Conservation (phyloP, 1,140 invertebrate species). For the Drosophila pandora region DNA sequence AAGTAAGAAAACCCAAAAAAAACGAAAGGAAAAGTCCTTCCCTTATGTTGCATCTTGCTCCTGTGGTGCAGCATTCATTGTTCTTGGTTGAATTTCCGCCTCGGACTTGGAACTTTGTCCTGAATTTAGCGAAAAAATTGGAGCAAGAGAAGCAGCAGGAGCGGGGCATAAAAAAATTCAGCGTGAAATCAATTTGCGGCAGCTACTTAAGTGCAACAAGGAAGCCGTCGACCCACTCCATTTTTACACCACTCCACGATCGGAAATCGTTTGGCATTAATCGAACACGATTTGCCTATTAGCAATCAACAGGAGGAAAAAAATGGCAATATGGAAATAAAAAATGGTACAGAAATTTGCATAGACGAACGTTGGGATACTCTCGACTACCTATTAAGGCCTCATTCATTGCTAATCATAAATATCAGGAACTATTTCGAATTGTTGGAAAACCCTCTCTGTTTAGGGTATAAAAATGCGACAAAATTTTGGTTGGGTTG, state of each 20-base stretch:
- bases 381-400: background rate
- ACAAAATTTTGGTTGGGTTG: conserved; percentile 41
- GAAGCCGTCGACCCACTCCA: conserved; percentile 46
- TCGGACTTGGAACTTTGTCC: conserved; percentile 26
- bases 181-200: conserved; percentile 81
- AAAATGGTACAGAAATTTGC: background rate
- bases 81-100: conserved; percentile 27
- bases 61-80: conserved; percentile 53
- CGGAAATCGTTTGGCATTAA: conserved; percentile 56
- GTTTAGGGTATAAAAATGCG: conserved; percentile 29
- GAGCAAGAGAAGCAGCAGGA: conserved; percentile 46
- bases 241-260: conserved; percentile 38
- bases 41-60: conserved; percentile 29
- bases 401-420: no score
- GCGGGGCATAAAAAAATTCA: conserved; percentile 33
- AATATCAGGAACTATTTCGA: background rate
- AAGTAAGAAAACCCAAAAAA: conserved; percentile 12
- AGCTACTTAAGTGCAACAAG: conserved; percentile 80
- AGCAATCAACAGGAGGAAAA: conserved; percentile 22
- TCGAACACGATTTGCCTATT: conserved; percentile 78
- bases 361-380: conserved; percentile 1
- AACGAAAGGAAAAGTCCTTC: conserved; percentile 9
- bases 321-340: conserved; percentile 18
- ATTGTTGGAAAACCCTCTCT: background rate
- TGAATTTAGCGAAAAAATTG: conserved; percentile 27